A percentile compares a stretch with the other conserved stretches of the same genome.
Evolutionary conservation across 37 sponge, comb jelly and placozoan genomes (phyloP).

Genomic region (Beroe forskalii): DNA sequence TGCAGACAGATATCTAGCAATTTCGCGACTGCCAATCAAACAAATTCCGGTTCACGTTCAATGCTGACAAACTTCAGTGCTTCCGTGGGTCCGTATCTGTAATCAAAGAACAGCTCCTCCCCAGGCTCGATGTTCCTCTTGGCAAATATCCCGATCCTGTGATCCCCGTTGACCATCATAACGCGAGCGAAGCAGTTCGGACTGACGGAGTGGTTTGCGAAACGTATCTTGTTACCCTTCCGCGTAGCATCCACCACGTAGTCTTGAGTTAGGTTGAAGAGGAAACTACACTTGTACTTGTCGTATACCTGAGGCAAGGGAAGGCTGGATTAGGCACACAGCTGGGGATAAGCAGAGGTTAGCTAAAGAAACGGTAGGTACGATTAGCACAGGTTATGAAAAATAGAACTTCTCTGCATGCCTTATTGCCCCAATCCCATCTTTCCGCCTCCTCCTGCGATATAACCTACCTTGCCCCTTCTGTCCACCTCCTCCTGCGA

Average conservation of each 20-base stretch:
- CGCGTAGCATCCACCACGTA: constrained; percentile 98
- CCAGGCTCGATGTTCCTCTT: constrained; percentile 87
- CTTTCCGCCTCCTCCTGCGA: constrained; percentile 97
- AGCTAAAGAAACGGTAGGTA: no score
- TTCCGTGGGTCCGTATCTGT: constrained; percentile 98
- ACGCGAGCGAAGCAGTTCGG: constrained; percentile 93
- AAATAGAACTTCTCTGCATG: no score
- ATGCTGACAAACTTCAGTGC: constrained; percentile 89
- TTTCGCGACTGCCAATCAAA: background rate
- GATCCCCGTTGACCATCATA: constrained; percentile 96
- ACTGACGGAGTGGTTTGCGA: constrained; percentile 93
- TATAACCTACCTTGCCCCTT: constrained; percentile 97
- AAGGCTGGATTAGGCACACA: no score
- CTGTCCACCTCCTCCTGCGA: constrained; percentile 81
- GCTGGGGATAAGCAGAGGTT: no score
- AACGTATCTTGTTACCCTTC: constrained; percentile 97
- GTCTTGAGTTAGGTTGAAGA: constrained; percentile 95
- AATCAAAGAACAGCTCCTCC: constrained; percentile 99
- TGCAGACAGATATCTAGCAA: no score
- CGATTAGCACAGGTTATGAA: no score
- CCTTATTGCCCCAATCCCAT: no score
- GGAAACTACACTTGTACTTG: constrained; percentile 97
- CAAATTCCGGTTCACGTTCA: constrained; percentile 72
- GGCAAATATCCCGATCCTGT: constrained; percentile 94
- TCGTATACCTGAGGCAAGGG: constrained; percentile 91